Evolutionary conservation across 2,113 vertebrate genomes (phyloP).

Genomic region (Cyprinus carpio): DNA sequence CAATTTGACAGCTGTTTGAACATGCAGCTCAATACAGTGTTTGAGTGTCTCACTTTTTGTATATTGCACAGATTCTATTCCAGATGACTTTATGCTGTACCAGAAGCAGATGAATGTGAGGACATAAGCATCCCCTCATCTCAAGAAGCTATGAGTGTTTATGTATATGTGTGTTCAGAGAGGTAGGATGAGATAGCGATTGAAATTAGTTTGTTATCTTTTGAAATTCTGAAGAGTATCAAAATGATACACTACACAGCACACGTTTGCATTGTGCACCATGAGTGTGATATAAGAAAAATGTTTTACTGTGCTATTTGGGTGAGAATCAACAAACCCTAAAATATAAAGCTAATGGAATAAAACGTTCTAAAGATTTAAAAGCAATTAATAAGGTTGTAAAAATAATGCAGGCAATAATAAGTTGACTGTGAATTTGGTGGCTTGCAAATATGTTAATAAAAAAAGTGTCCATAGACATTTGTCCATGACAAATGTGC

Average conservation of each 20-base stretch:
- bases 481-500: background rate
- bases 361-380: background rate
- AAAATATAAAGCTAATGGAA: background rate
- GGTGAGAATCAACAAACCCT: background rate
- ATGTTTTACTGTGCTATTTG: background rate
- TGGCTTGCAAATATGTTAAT: background rate
- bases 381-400: background rate
- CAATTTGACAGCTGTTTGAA: background rate
- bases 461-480: background rate
- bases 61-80: conserved; percentile 56
- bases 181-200: background rate
- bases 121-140: conserved; percentile 17
- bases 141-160: conserved; percentile 10
- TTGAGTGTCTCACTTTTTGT: background rate
- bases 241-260: background rate
- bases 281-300: background rate
- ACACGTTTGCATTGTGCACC: background rate
- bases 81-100: conserved; percentile 55
- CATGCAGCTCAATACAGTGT: background rate
- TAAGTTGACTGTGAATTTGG: background rate
- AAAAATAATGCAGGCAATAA: background rate
- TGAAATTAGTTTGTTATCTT: background rate
- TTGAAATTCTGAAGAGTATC: background rate
- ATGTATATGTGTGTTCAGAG: conserved; percentile 10
- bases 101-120: conserved; percentile 46